These are phyloP conservation scores for Atlantisia rogersi DNA, from an alignment of 2,113 vertebrate species.

Conservation along the genomic window DNA sequence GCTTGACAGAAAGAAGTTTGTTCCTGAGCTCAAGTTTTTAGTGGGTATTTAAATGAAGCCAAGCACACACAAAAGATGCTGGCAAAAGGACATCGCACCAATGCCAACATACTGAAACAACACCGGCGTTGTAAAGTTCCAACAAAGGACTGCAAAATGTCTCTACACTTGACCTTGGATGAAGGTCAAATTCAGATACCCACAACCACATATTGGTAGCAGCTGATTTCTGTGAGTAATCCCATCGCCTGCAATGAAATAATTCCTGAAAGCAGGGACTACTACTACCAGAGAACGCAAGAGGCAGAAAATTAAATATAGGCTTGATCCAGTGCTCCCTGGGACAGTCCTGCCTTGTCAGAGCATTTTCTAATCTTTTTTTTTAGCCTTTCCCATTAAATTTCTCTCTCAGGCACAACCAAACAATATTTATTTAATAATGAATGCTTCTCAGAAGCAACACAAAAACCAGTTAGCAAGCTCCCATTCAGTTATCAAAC, in stretches of 20 bases:
- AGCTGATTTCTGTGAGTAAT: neutral
- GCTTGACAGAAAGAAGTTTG: neutral
- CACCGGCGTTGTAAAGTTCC: neutral
- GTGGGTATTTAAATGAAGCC: neutral
- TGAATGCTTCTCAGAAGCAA: neutral
- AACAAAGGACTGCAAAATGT: neutral
- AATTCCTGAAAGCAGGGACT: neutral
- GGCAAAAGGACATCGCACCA: neutral
- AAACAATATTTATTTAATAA: neutral
- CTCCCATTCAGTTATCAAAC: neutral
- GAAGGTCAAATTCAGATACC: slow-evolving; percentile 34
- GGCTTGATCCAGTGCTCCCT: neutral
- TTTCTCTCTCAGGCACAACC: neutral
- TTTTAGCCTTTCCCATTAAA: neutral
- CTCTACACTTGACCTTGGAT: neutral
- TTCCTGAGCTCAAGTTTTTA: neutral
- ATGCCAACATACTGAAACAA: slow-evolving; percentile 31
- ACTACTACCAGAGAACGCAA: neutral
- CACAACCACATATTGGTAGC: neutral
- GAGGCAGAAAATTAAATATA: neutral
- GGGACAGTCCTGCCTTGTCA: neutral
- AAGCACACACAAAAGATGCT: neutral
- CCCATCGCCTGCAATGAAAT: neutral
- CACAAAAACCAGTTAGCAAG: neutral
- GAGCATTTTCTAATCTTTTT: neutral